A percentile compares a stretch with the other conserved stretches of the same genome.
Conservation (phyloP, 1,140 invertebrate genomes). For the Zophobas morio region DNA sequence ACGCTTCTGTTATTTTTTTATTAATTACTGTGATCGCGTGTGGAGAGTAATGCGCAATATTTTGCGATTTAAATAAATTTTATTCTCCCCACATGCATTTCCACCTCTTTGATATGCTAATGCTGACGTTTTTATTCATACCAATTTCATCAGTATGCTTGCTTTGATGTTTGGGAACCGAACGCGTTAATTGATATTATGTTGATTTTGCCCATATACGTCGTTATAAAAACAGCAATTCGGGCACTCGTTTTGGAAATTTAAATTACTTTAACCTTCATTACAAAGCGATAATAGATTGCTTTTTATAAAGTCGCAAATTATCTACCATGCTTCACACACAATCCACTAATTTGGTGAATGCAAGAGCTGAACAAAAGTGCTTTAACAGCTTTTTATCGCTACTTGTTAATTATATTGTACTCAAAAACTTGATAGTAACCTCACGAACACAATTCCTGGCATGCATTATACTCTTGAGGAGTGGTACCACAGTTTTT, state of each 20-base stretch:
- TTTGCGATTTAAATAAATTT: slow-evolving; percentile 20
- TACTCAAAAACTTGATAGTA: no score
- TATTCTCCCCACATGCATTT: background rate
- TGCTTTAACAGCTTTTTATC: no score
- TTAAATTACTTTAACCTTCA: slow-evolving; percentile 14
- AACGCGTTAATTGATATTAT: slow-evolving; percentile 38
- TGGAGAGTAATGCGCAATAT: no score
- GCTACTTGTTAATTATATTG: no score
- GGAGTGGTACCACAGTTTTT: no score
- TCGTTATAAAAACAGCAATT: slow-evolving; percentile 3
- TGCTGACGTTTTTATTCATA: slow-evolving; percentile 29
- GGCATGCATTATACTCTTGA: no score
- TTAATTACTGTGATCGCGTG: background rate
- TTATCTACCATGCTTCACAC: background rate
- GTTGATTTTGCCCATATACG: slow-evolving; percentile 25
- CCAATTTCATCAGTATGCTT: slow-evolving; percentile 7
- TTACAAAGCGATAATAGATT: slow-evolving; percentile 6
- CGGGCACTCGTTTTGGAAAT: slow-evolving; percentile 6
- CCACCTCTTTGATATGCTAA: slow-evolving; percentile 15
- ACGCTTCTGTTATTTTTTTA: slow-evolving; percentile 6
- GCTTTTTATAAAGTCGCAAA: slow-evolving; percentile 14
- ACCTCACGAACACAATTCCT: no score
- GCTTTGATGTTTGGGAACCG: slow-evolving; percentile 36
- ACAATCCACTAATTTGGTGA: no score
- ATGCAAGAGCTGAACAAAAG: no score